Conservation (phyloP, 2,113 vertebrate species). For the Myrmecophaga tridactyla region DNA sequence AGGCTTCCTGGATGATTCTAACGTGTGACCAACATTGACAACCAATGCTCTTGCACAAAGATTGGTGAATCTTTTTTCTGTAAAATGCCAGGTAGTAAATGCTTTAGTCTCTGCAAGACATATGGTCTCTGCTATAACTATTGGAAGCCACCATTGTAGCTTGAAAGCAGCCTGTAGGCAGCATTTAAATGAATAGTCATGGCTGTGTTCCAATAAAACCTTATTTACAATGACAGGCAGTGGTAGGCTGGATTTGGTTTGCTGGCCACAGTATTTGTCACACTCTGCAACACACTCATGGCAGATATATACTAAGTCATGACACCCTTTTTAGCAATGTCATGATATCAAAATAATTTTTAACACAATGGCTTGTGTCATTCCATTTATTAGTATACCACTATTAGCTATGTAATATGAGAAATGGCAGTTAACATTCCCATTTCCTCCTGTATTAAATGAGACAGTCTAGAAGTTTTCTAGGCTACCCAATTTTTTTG, state of each 20-base stretch:
- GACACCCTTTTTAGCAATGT: not conserved
- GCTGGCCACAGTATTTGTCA: not conserved
- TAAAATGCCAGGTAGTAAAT: not conserved
- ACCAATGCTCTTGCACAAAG: not conserved
- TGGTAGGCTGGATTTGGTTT: not conserved
- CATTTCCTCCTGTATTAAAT: not conserved
- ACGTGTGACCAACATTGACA: not conserved
- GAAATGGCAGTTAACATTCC: not conserved
- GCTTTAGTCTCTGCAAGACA: not conserved
- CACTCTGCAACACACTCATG: accelerated
- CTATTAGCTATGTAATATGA: not conserved
- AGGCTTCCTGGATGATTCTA: not conserved
- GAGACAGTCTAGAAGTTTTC: not conserved
- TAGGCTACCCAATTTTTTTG: not conserved
- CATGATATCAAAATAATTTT: not conserved
- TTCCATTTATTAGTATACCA: not conserved
- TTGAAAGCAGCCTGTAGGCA: not conserved
- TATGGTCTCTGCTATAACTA: not conserved
- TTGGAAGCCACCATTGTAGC: too few species aligned
- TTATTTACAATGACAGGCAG: not conserved
- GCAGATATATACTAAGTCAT: not conserved
- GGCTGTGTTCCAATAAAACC: not conserved
- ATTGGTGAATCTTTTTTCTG: too few species aligned
- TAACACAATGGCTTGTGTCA: not conserved
- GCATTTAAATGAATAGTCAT: not conserved